Evolutionary conservation across 2,888 invertebrate species (phyloP).

Genomic region (Iphiclides podalirius): DNA sequence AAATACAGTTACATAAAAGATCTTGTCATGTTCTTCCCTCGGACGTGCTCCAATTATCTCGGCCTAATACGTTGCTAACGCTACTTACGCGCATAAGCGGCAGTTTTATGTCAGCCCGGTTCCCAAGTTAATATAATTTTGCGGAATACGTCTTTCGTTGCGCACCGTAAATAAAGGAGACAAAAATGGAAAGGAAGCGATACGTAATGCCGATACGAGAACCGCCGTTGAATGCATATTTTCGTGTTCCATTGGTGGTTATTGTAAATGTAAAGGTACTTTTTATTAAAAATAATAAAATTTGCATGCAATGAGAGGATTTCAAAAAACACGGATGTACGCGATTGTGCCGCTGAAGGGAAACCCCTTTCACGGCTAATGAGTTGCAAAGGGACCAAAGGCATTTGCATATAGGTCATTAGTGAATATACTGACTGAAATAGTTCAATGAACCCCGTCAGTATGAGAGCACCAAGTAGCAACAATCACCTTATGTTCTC

Average conservation of each 20-base stretch:
- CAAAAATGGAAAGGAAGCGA: slow-evolving; percentile 6
- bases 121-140: slow-evolving; percentile 10
- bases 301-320: slow-evolving; percentile 15
- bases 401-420: slow-evolving; percentile 8
- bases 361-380: slow-evolving; percentile 1
- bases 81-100: slow-evolving; percentile 17
- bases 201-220: slow-evolving; percentile 10
- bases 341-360: slow-evolving; percentile 3
- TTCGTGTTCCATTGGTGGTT: slow-evolving; percentile 1
- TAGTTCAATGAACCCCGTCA: slow-evolving; percentile 22
- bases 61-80: slow-evolving; percentile 15
- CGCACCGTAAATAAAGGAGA: slow-evolving; percentile 13
- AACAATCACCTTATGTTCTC: slow-evolving; percentile 44
- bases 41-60: slow-evolving; percentile 38
- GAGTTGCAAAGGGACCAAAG: slow-evolving; percentile 3
- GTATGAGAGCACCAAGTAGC: slow-evolving; percentile 1
- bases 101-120: slow-evolving; percentile 4
- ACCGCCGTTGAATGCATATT: slow-evolving; percentile 9
- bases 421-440: slow-evolving; percentile 7
- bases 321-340: not conserved
- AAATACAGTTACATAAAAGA: slow-evolving; percentile 24
- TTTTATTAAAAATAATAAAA: not conserved
- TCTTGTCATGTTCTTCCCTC: slow-evolving; percentile 24
- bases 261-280: slow-evolving; percentile 4
- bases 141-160: slow-evolving; percentile 5